A percentile compares a stretch with the other conserved stretches of the same genome.
phyloP scores from a whole-genome alignment of 2,113 vertebrate genomes.

The Mus spicilegus region DNA sequence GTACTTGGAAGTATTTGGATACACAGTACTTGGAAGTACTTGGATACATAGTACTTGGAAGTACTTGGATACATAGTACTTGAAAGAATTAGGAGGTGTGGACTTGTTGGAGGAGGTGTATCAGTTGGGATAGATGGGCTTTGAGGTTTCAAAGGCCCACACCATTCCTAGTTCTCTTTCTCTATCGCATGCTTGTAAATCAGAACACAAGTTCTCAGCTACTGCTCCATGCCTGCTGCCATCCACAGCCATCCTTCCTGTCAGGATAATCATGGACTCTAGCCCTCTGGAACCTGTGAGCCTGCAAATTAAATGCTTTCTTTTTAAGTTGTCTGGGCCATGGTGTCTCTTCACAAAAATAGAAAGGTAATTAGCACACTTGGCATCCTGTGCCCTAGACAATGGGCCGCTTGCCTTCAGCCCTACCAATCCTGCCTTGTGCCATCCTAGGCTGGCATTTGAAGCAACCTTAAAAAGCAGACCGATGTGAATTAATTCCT shows the following conservation, averaged over 20 bases:
- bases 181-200: not conserved
- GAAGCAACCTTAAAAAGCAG: not conserved
- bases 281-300: not conserved
- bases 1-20: not conserved
- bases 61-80: not conserved
- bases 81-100: not conserved
- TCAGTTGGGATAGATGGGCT: not conserved
- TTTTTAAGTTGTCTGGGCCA: not conserved
- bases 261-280: not conserved
- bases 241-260: not conserved
- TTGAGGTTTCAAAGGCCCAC: not conserved
- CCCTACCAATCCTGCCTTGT: too few relatives aligned
- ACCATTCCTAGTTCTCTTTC: not conserved
- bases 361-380: not conserved
- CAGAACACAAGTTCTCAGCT: not conserved
- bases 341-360: not conserved
- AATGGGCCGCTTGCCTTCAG: not conserved
- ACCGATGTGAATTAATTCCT: not conserved
- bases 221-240: not conserved
- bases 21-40: not conserved
- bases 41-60: too few relatives aligned
- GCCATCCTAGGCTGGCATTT: not conserved
- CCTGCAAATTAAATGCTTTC: not conserved
- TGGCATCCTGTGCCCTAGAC: not conserved
- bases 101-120: not conserved